A percentile compares a stretch with the other conserved stretches of the same genome.
phyloP scores from a whole-genome alignment of 2,888 invertebrate species.

The Labia minor region DNA sequence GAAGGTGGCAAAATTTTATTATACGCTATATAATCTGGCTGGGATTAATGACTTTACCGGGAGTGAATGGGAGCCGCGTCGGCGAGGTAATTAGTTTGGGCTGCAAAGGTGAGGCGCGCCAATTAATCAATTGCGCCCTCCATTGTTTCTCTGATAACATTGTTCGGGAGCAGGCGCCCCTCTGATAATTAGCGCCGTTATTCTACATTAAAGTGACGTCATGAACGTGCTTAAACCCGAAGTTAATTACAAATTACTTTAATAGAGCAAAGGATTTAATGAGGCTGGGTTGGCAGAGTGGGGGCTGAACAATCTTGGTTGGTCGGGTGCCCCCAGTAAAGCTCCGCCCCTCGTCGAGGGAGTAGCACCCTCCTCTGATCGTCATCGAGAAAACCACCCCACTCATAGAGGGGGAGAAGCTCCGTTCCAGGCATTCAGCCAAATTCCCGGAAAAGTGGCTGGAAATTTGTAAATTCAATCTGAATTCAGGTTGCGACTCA shows the following conservation, averaged over 20 bases:
- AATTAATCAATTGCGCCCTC: neutral
- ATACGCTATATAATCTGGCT: neutral
- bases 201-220: conserved; percentile 28
- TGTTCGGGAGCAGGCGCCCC: neutral
- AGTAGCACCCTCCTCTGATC: neutral
- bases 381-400: neutral
- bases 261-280: conserved; percentile 34
- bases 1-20: conserved; percentile 8
- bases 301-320: conserved; percentile 15
- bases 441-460: no score
- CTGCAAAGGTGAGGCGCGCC: neutral
- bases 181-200: conserved; percentile 27
- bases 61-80: neutral
- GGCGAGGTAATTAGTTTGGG: neutral
- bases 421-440: no score
- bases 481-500: no score
- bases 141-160: conserved; percentile 1
- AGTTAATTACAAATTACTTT: conserved; percentile 34
- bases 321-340: neutral
- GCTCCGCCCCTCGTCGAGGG: neutral
- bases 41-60: neutral
- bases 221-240: conserved; percentile 25
- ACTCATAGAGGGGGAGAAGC: neutral
- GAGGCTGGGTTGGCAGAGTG: conserved; percentile 26
- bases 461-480: no score